Evolutionary conservation across 2,888 invertebrate genomes (phyloP), one percentile per base, ranked within the genome.

Genomic region (Eucriotettix oculatus): DNA sequence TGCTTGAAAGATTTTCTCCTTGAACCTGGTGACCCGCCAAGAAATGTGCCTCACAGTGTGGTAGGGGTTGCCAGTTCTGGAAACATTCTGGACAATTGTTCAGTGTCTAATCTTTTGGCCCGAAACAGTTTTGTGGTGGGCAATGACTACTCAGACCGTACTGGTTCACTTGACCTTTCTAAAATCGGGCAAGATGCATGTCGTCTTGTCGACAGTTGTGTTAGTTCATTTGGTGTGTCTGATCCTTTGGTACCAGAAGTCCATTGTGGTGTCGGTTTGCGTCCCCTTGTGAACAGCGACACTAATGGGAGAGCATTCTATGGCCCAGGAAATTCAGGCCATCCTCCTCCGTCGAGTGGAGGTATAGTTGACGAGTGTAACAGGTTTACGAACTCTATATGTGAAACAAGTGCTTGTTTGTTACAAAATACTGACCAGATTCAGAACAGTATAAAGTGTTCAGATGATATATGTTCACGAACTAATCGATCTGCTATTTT

Each of bases 1-100:
- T 67, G 68, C 59, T 63, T 69, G 29, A 29, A 29, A 29, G 59
- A 69, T 52, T 69, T 68, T 60, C 61, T 69, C 53, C 58, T 69
- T 42, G 69, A 68, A 14, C 56, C 63, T n/a, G 56, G 54, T n/a
- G 58, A 55, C 41, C 29, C 59, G 17, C 55, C 59, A 17, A 58
- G 56, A 59, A 59, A 56, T 54, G 58, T 62, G 62, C 62, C 62
- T 58, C 54, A 48, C 57, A 62, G 58, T 57, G 54, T 58, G 53
- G 12, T 53, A n/a, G 57, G 48, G 44, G 54, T 43, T 56, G 56
- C 58, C 41, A 55, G 53, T 60, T 58, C 40, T 41, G 12, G 12
- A 54, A 29, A 54, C 17, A n/a, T 54, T 29, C 54, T 54, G 9
- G 42, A 43, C 54, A 58, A 58, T 41, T 29, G 41, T 52, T 16